Evolutionary conservation across 2,888 invertebrate species (phyloP).

Genomic region (Papilio elwesi): DNA sequence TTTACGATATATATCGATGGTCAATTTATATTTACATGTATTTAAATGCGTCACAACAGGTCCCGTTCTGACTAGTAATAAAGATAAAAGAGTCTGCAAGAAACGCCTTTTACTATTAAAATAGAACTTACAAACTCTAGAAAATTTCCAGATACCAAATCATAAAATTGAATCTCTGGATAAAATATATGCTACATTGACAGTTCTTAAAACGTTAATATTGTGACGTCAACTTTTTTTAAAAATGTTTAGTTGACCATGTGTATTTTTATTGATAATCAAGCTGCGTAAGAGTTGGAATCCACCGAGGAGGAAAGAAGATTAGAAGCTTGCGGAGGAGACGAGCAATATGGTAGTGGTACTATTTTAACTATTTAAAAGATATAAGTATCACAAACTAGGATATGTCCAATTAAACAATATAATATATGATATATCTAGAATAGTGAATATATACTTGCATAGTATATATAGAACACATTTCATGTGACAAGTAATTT

Average conservation of each 20-base stretch:
- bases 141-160: not conserved
- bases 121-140: not conserved
- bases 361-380: conserved; percentile 23
- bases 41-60: not conserved
- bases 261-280: conserved; percentile 30
- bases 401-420: not conserved
- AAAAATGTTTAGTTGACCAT: not conserved
- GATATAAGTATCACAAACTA: not conserved
- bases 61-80: not conserved
- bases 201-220: not conserved
- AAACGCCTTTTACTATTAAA: no score
- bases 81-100: no score
- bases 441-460: no score
- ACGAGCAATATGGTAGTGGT: conserved; percentile 25
- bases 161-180: not conserved
- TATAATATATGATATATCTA: no score
- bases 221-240: not conserved
- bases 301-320: conserved; percentile 19
- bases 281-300: conserved; percentile 39
- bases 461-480: no score
- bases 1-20: not conserved
- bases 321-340: conserved; percentile 26
- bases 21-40: not conserved
- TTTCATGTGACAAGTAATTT: no score
- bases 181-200: not conserved